Evolutionary conservation across 2,888 invertebrate species (phyloP).

Genomic region (Phrixothrix hirtus): DNA sequence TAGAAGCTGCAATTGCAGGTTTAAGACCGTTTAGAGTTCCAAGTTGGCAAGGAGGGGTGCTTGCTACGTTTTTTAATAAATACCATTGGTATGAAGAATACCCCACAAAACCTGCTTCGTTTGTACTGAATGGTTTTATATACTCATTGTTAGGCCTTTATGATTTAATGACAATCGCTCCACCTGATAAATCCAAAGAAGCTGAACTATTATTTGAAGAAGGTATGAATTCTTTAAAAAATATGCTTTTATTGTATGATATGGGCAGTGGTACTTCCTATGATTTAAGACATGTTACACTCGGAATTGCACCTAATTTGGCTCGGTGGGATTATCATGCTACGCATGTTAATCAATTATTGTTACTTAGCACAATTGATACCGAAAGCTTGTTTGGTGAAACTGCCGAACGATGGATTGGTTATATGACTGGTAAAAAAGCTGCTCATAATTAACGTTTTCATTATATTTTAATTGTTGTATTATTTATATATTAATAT

Average conservation of each 20-base stretch:
- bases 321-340: constrained; percentile 99
- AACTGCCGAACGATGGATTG: constrained; percentile 91
- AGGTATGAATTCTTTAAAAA: constrained; percentile 85
- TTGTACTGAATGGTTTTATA: constrained; percentile 98
- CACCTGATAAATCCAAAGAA: constrained; percentile 69
- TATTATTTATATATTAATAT: background rate
- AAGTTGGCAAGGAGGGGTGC: constrained; percentile 78
- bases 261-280: constrained; percentile 95
- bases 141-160: constrained; percentile 95
- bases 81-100: constrained; percentile 98
- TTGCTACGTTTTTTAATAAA: constrained; percentile 82
- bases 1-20: constrained; percentile 81
- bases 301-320: constrained; percentile 88
- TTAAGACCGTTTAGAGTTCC: constrained; percentile 76
- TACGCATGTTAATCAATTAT: constrained; percentile 94
- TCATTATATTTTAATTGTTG: background rate
- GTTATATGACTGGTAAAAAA: constrained; percentile 92
- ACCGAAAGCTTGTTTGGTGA: constrained; percentile 77
- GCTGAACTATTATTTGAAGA: constrained; percentile 78
- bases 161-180: constrained; percentile 85
- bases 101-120: constrained; percentile 91
- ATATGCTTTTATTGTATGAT: constrained; percentile 87
- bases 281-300: constrained; percentile 90
- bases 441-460: constrained; percentile 83
- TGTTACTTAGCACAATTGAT: constrained; percentile 85